A percentile compares a stretch with the other conserved stretches of the same genome.
Conservation (phyloP, 2,113 vertebrate species). For the human (Homo sapiens) region GRCh38 chr2:176903501-176904000, state of each 20-base stretch:
- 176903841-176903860: constrained; percentile 7
- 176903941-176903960: background rate
- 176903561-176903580: background rate
- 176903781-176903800: background rate
- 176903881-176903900: background rate
- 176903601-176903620: background rate
- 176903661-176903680: background rate
- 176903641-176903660: background rate
- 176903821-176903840: background rate
- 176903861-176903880: background rate
- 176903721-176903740: background rate
- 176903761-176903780: background rate
- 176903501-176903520: background rate
- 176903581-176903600: background rate
- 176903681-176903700: background rate
- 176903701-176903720: background rate
- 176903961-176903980: background rate
- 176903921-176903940: background rate
- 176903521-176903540: background rate
- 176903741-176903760: background rate
- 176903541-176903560: background rate
- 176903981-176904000: background rate
- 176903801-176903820: background rate
- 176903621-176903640: background rate
- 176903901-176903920: background rate